Conservation (phyloP, 2,797 vertebrate species). For the Ctenochaetus hawaiiensis region DNA sequence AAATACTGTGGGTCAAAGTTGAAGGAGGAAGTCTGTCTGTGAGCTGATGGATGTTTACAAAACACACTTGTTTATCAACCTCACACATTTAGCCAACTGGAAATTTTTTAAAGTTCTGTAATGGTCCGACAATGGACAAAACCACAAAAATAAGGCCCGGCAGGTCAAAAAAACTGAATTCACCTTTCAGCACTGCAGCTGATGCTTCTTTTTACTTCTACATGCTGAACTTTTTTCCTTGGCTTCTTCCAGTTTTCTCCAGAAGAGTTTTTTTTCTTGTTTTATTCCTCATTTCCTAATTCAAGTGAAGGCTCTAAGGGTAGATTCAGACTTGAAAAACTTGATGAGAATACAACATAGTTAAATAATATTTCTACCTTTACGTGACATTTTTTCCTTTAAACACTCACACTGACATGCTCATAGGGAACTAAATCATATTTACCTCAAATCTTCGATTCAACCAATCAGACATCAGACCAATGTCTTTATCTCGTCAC, state of each 20-base stretch:
- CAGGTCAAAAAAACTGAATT: not conserved
- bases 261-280: no score
- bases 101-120: not conserved
- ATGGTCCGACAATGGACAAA: not conserved
- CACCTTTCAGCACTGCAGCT: not conserved
- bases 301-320: not conserved
- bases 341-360: not conserved
- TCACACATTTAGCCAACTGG: not conserved
- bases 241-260: not conserved
- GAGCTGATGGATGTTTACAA: not conserved
- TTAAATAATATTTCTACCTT: not conserved
- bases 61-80: not conserved
- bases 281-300: not conserved
- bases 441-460: not conserved
- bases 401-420: not conserved
- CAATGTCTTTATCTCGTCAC: no score
- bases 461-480: not conserved
- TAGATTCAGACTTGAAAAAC: not conserved
- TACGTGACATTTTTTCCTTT: not conserved
- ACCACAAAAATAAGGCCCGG: not conserved
- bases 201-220: not conserved
- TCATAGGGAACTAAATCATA: not conserved
- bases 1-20: not conserved
- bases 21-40: not conserved
- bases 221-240: not conserved